These are phyloP conservation scores for Thelaira solivaga DNA, from an alignment of 2,888 invertebrate species.

Conservation along the genomic window DNA sequence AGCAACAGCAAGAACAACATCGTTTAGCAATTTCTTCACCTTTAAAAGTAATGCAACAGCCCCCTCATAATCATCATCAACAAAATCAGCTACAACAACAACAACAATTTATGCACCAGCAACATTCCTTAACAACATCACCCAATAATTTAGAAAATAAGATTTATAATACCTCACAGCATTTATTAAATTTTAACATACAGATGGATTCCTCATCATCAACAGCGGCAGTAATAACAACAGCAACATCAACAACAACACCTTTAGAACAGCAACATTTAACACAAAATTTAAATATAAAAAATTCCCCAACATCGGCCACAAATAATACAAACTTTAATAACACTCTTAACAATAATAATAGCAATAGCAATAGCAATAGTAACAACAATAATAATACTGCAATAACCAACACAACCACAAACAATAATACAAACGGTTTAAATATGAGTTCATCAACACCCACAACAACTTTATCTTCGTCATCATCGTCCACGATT, in stretches of 20 bases:
- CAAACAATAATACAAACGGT: conserved; percentile 61
- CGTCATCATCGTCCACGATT: conserved; percentile 52
- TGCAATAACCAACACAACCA: conserved; percentile 10
- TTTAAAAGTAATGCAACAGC: conserved; percentile 62
- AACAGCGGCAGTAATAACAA: conserved; percentile 63
- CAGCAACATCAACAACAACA: conserved; percentile 43
- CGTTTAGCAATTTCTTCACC: conserved; percentile 67
- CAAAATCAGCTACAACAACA: conserved; percentile 62
- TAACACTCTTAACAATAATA: too few relatives aligned
- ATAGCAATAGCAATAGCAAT: too few relatives aligned
- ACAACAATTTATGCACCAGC: conserved; percentile 63
- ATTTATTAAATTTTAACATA: conserved; percentile 62
- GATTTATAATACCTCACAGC: conserved; percentile 65
- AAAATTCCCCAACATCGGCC: conserved; percentile 22
- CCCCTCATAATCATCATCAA: conserved; percentile 64
- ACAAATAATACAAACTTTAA: too few relatives aligned
- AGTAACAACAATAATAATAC: conserved; percentile 45
- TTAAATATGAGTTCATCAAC: conserved; percentile 61
- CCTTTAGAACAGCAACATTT: too few relatives aligned
- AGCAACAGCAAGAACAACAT: conserved; percentile 51
- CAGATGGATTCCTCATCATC: conserved; percentile 65
- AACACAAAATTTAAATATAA: conserved; percentile 46
- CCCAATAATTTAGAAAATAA: conserved; percentile 60
- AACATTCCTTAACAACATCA: conserved; percentile 67
- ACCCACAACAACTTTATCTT: conserved; percentile 50